phyloP scores from a whole-genome alignment of 2,113 vertebrate genomes.

The Chiloscyllium plagiosum region DNA sequence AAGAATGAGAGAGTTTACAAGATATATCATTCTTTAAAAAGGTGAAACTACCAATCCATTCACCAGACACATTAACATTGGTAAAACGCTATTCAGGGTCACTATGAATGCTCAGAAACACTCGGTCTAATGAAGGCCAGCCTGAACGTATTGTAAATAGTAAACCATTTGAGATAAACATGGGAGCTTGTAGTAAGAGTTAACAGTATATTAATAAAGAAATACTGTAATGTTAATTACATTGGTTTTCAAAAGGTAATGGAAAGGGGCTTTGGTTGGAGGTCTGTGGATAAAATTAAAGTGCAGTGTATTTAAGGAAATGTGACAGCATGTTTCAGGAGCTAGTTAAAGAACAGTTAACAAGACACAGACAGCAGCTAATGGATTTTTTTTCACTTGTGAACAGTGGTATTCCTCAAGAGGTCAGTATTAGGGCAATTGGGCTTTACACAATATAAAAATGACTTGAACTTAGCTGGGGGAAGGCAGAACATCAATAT shows the following conservation, averaged over 20 bases:
- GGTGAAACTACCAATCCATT: neutral
- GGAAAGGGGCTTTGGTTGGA: neutral
- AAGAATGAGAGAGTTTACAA: neutral
- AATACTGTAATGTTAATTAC: neutral
- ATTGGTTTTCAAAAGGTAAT: neutral
- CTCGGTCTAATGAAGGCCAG: neutral
- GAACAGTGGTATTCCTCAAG: neutral
- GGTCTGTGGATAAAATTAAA: neutral
- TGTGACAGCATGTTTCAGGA: neutral
- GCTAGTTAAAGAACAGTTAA: neutral
- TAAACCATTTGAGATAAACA: neutral
- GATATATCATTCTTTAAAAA: neutral
- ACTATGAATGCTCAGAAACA: neutral
- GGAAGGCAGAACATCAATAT: neutral
- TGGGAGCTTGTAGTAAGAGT: neutral
- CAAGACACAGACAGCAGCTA: neutral
- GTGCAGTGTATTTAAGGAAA: neutral
- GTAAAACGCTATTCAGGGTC: neutral
- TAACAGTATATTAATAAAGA: neutral
- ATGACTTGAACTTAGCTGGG: neutral
- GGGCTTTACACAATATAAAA: neutral
- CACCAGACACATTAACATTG: neutral
- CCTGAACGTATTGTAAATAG: neutral
- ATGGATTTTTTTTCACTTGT: neutral
- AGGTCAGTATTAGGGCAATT: neutral